Evolutionary conservation across 1,140 invertebrate genomes (phyloP), one percentile per base, ranked within the genome.

Genomic region (Melanaphis sacchari): DNA sequence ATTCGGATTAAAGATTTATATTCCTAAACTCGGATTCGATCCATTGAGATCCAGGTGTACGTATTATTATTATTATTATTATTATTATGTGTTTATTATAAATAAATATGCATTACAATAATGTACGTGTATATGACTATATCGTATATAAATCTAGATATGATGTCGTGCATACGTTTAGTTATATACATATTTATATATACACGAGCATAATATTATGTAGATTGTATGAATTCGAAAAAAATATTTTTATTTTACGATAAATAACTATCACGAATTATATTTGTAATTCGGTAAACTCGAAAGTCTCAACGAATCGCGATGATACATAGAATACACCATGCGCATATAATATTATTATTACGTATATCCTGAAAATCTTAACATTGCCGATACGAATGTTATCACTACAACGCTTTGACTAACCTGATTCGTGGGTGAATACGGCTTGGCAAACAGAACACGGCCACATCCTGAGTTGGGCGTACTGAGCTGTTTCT

Each of bases 361-460:
- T 43, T 9, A 43, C 43, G 7, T 43, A 43, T 9, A 49, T 49
- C 46, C 46, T 21, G 11, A 49, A 49, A 43, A 49, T n/a, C 31
- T 76, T 15, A 76, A 76, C 59, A 18, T n/a, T 18, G 36, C 3
- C 5, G n/a, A 18, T n/a, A 18, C 18, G 59, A 76, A n/a, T 76
- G 3, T 31, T n/a, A 66, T 66, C 26, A 9, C 31, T 76, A 76
- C 11, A 76, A 18, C 15, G 15, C 59, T n/a, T n/a, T n/a, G 59
- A 95, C 96, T 96, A 96, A 99, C 98, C 98, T 96, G 97, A 97
- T 96, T 99, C 98, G 95, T 98, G 98, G 87, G 98, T 98, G 95
- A 99, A 99, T 93, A 99, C 98, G 90, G 98, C 98, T 95, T 98
- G 98, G 95, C 98, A 99, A 76, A 99, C 98, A 94, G 97, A 98